Evolutionary conservation across 2,113 vertebrate species (phyloP).

Genomic region (Anolis sagrei): DNA sequence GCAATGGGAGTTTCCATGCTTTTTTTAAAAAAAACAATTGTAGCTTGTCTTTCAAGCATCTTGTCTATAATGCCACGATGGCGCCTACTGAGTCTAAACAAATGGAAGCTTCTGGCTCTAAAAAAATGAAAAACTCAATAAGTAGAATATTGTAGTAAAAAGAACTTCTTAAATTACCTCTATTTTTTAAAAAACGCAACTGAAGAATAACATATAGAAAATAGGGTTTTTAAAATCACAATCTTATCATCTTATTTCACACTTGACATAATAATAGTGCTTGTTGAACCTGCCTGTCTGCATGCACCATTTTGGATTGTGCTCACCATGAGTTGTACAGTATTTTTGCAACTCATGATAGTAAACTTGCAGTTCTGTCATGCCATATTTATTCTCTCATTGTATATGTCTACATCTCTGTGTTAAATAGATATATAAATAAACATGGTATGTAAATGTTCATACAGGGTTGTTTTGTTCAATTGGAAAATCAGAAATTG

Average conservation of each 20-base stretch:
- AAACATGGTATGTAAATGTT: slow-evolving; percentile 44
- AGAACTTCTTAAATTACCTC: slow-evolving; percentile 13
- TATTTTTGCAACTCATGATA: slow-evolving; percentile 44
- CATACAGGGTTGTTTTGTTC: slow-evolving; percentile 47
- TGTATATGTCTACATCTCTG: slow-evolving; percentile 52
- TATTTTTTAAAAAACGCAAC: slow-evolving; percentile 37
- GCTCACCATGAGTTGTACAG: slow-evolving; percentile 39
- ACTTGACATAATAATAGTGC: slow-evolving; percentile 44
- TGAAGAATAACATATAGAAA: slow-evolving; percentile 28
- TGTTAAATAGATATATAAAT: slow-evolving; percentile 53
- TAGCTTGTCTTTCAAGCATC: background rate
- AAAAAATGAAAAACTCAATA: background rate
- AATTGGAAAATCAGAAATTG: slow-evolving; percentile 44
- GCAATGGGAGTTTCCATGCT: background rate
- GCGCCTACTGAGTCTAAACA: background rate
- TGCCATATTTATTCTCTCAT: slow-evolving; percentile 64
- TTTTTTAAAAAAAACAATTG: background rate
- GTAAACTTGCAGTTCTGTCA: slow-evolving; percentile 48
- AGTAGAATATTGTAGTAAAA: background rate
- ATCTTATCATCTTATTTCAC: slow-evolving; percentile 47
- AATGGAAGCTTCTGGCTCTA: background rate
- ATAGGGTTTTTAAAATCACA: slow-evolving; percentile 42
- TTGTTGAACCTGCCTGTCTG: slow-evolving; percentile 40
- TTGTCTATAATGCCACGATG: background rate
- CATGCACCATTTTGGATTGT: slow-evolving; percentile 45